Evolutionary conservation across 2,113 vertebrate species (phyloP).

Genomic region (Artemisiospiza belli): DNA sequence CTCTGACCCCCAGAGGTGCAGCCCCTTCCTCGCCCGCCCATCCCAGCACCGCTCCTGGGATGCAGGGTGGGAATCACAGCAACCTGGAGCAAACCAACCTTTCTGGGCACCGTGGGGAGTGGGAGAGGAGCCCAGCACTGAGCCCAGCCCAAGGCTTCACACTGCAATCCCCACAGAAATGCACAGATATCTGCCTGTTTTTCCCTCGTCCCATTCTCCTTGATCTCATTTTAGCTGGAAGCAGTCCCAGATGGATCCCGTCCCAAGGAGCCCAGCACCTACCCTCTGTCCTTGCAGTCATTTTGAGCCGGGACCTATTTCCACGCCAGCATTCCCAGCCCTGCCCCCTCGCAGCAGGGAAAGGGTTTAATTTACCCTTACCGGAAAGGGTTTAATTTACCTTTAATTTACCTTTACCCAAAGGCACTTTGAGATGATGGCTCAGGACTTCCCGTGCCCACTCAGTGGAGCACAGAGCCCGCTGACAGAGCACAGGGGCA

Average conservation of each 20-base stretch:
- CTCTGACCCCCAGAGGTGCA: rapidly evolving
- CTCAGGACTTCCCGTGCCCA: neutral
- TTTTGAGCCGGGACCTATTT: neutral
- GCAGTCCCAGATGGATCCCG: neutral
- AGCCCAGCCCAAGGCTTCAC: too few species aligned
- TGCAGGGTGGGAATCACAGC: neutral
- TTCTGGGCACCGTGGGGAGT: rapidly evolving
- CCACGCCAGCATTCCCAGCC: neutral
- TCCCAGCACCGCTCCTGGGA: neutral
- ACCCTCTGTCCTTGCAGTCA: neutral
- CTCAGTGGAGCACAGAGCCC: neutral
- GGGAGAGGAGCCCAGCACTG: neutral
- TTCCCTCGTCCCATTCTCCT: neutral
- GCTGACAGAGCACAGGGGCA: rapidly evolving
- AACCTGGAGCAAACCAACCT: neutral
- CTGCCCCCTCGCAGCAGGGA: neutral
- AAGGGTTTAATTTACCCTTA: neutral
- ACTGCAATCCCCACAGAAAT: neutral
- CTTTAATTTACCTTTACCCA: neutral
- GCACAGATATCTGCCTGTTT: too few species aligned
- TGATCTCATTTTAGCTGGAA: slow-evolving; percentile 32
- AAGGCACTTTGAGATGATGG: neutral
- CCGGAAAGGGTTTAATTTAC: neutral
- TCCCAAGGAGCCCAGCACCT: neutral
- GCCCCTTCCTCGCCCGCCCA: rapidly evolving